Evolutionary conservation across 2,888 invertebrate genomes (phyloP).

Genomic region (Eledona agricola): DNA sequence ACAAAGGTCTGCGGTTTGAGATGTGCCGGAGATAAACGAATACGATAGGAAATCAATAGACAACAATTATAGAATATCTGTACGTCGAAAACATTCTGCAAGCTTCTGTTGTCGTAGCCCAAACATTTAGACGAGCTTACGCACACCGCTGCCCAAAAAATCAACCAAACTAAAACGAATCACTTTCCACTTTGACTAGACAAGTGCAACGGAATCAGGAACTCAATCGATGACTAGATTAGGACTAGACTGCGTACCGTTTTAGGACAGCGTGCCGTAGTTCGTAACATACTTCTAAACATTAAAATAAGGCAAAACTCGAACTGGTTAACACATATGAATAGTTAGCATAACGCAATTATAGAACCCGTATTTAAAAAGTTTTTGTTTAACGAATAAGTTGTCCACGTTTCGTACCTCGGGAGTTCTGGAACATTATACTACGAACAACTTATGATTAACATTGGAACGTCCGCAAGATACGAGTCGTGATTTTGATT

Average conservation of each 20-base stretch:
- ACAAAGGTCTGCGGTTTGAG: conserved; percentile 43
- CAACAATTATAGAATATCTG: conserved; percentile 54
- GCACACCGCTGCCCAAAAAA: conserved; percentile 36
- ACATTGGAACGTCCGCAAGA: conserved; percentile 59
- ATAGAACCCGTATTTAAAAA: conserved; percentile 60
- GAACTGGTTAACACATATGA: conserved; percentile 55
- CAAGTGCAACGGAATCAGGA: background rate
- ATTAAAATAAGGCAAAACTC: conserved; percentile 45
- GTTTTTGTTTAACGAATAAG: conserved; percentile 57
- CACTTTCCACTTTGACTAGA: background rate
- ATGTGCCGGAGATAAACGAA: conserved; percentile 52
- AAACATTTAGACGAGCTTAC: conserved; percentile 43
- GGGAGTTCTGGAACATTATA: conserved; percentile 61
- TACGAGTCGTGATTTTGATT: conserved; percentile 61
- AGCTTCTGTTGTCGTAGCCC: conserved; percentile 43
- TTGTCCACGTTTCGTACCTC: conserved; percentile 56
- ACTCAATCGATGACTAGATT: conserved; percentile 15
- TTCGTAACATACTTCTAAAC: conserved; percentile 16
- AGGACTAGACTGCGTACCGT: conserved; percentile 18
- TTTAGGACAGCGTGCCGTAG: conserved; percentile 29
- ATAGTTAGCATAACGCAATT: conserved; percentile 56
- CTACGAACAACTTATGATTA: conserved; percentile 62
- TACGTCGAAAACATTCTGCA: conserved; percentile 47
- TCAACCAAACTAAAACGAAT: no score
- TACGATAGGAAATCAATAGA: conserved; percentile 54